Conservation (phyloP, 2,888 invertebrate genomes). For the Portevinia maculata region DNA sequence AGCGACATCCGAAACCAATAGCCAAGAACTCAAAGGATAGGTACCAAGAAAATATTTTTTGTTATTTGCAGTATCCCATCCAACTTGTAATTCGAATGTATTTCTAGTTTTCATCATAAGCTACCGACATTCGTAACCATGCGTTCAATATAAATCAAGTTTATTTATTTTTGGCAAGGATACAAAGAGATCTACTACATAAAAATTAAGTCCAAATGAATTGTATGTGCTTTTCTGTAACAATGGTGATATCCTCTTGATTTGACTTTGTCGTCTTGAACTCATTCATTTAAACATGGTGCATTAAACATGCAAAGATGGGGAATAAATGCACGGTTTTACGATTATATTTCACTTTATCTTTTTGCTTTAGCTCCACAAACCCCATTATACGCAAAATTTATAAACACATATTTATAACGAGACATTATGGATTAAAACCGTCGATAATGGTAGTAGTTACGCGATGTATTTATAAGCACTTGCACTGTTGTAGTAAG, state of each 20-base stretch:
- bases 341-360: constrained; percentile 37
- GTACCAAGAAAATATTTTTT: constrained; percentile 45
- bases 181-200: constrained; percentile 59
- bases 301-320: constrained; percentile 56
- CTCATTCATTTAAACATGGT: constrained; percentile 64
- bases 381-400: constrained; percentile 29
- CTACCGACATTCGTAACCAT: constrained; percentile 66
- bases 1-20: constrained; percentile 66
- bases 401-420: constrained; percentile 41
- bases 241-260: constrained; percentile 42
- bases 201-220: constrained; percentile 65
- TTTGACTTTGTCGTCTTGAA: constrained; percentile 30
- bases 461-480: constrained; percentile 25
- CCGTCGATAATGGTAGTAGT: constrained; percentile 26
- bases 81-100: constrained; percentile 75
- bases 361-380: not conserved
- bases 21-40: constrained; percentile 58
- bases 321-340: constrained; percentile 40
- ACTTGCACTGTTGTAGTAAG: constrained; percentile 23
- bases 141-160: constrained; percentile 75
- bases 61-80: constrained; percentile 64
- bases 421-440: constrained; percentile 44
- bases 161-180: constrained; percentile 71
- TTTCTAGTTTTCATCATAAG: constrained; percentile 74
- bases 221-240: constrained; percentile 50